Evolutionary conservation across 1,140 invertebrate species (phyloP), one percentile per base, ranked within the genome.

Genomic region (Drosophila biarmipes): DNA sequence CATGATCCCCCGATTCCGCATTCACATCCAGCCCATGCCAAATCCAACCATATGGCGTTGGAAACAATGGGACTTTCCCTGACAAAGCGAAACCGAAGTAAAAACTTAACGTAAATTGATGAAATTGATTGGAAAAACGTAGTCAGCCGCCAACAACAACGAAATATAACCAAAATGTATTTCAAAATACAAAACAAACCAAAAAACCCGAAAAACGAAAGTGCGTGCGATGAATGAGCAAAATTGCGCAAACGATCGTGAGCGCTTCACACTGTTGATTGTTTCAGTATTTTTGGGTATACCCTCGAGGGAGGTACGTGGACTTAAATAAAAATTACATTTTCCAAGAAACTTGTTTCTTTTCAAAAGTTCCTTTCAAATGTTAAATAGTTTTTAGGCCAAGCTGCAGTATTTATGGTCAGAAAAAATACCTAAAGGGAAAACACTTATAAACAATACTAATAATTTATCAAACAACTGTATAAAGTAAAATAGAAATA

Each of bases 201-300:
- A 62, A 57, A 62, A 53, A 48, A 27, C 12, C n/a, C 27, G 11
- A 63, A 53, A 77, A 85, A 69, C 73, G 73, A 86, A 86, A 86
- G 81, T 86, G 81, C 81, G 81, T 86, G 78, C 73, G 69, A 80
- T 86, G 81, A 86, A 80, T 86, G 74, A 77, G 73, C 64, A 78
- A 74, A 80, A 80, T 86, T 86, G 81, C 81, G 81, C 81, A 86
- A 86, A 78, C 74, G 74, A 86, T 86, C 82, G 81, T 86, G 74
- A 69, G 78, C 52, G 67, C 52, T 61, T 69, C 53, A 67, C 66
- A 59, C 37, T 63, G 57, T 45, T 69, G 31, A 66, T 66, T 74
- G 48, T 74, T 59, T 64, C 27, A 43, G 4, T 54, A 53, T 51
- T 59, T 56, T 43, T 19, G 21, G 51, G 55, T 3, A 27, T 71